A percentile compares a stretch with the other conserved stretches of the same genome.
These are phyloP conservation scores for Ptychoptera contaminata DNA, from an alignment of 2,888 invertebrate genomes.

Conservation along the genomic window DNA sequence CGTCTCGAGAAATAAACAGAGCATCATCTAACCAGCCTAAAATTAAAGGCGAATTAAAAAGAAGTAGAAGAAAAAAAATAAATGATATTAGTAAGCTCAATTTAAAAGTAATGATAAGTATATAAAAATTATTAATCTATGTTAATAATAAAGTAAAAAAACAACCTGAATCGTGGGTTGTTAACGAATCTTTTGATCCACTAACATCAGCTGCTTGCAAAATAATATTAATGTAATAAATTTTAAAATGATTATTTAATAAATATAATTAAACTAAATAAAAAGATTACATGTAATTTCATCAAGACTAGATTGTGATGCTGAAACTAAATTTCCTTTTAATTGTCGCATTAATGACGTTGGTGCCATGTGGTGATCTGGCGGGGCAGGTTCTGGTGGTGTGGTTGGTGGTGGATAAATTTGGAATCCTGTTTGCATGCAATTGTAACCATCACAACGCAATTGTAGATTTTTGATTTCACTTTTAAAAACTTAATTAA, in stretches of 20 bases:
- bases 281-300: slow-evolving; percentile 42
- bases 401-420: slow-evolving; percentile 73
- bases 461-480: no score
- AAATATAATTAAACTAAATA: slow-evolving; percentile 10
- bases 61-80: not conserved
- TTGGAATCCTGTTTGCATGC: slow-evolving; percentile 44
- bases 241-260: not conserved
- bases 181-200: slow-evolving; percentile 65
- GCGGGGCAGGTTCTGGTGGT: slow-evolving; percentile 72
- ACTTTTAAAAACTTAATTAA: not conserved
- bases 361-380: slow-evolving; percentile 52
- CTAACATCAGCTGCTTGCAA: slow-evolving; percentile 49
- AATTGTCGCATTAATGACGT: slow-evolving; percentile 35
- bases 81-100: not conserved
- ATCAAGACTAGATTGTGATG: slow-evolving; percentile 46
- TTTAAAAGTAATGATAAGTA: not conserved
- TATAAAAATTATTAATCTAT: not conserved
- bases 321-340: slow-evolving; percentile 34
- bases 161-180: slow-evolving; percentile 65
- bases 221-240: not conserved
- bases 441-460: no score
- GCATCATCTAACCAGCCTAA: slow-evolving; percentile 39
- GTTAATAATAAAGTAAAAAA: slow-evolving; percentile 6
- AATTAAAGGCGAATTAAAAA: slow-evolving; percentile 6
- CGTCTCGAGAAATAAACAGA: slow-evolving; percentile 28